Evolutionary conservation across 2,113 vertebrate species (phyloP), one percentile per base, ranked within the genome.

Genomic region (Bubalus kerabau): DNA sequence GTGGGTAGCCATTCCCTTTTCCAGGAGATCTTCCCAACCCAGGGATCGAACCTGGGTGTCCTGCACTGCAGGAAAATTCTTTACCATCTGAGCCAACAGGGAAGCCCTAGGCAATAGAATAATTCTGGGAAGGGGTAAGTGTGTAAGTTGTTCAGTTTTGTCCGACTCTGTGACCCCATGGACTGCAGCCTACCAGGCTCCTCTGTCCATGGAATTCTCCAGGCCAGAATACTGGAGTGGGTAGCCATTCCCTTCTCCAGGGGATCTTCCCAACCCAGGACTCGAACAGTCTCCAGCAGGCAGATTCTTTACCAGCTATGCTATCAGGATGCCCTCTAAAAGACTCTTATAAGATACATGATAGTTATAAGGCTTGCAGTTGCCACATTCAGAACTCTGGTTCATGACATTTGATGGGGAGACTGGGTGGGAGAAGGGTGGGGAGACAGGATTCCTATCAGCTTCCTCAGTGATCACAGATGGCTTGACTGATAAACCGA

Each of bases 401-500:
- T 50, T 76, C 50, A 32, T 59, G 24, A 57, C 40, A 62, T 56
- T 78, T 56, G 64, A 60, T 64, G 9, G 2, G 21, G 13, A 14
- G 9, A 0, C 7, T 3, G 11, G 11, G 48, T 11, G 9, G 30
- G 30, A 50, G 30, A n/a, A 17, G 5, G 78, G 46, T 0, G 3
- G 8, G 56, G 16, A 3, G n/a, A 19, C 16, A 60, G 59, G 48
- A 88, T 40, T 15, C 24, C 15, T 54, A 19, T 19, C 24, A n/a
- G 26, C 28, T 67, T 87, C 54, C 23, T 54, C 50, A 64, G 2
- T 59, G 26, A 54, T 19, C 15, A 12, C n/a, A 81, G 78, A 46
- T 36, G 23, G 7, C 57, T 23, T 91, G n/a, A 52, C 9, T 32
- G 28, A 90, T 24, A 14, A n/a, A 43, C 4, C 28, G 7, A 83